Evolutionary conservation across 2,797 vertebrate genomes (phyloP).

Genomic region (Trachurus trachurus): DNA sequence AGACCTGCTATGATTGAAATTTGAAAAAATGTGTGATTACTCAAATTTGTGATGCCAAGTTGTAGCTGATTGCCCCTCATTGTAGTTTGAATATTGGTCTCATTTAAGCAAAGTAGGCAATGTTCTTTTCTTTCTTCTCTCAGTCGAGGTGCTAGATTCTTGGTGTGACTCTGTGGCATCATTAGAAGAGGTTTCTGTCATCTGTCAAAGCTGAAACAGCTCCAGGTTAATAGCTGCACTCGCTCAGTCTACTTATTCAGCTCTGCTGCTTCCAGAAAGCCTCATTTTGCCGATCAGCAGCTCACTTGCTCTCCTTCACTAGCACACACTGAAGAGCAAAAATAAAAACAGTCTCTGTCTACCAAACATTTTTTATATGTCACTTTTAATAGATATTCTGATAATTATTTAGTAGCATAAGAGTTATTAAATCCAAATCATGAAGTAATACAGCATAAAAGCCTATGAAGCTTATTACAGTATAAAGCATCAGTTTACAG

Average conservation of each 20-base stretch:
- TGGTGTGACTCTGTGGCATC: conserved; percentile 48
- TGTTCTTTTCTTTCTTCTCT: conserved; percentile 31
- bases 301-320: conserved; percentile 21
- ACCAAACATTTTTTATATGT: too few species aligned
- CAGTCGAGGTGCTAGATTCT: conserved; percentile 44
- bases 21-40: conserved; percentile 41
- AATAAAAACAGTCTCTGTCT: not conserved
- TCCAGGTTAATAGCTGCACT: conserved; percentile 72
- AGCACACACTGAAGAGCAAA: conserved; percentile 23
- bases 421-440: too few species aligned
- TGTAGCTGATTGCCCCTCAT: conserved; percentile 25
- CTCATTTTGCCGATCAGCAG: conserved; percentile 54
- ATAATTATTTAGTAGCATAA: not conserved
- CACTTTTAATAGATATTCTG: not conserved
- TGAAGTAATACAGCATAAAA: too few species aligned
- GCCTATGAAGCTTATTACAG: too few species aligned
- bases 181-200: conserved; percentile 66
- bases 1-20: conserved; percentile 41
- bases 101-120: conserved; percentile 27
- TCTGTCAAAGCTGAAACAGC: conserved; percentile 66
- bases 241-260: conserved; percentile 65
- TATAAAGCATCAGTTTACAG: too few species aligned
- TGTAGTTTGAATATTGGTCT: conserved; percentile 23
- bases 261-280: conserved; percentile 61
- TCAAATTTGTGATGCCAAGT: conserved; percentile 20